A percentile compares a stretch with the other conserved stretches of the same genome.
Conservation (phyloP, 2,797 vertebrate species). For the Acanthurus tractus region DNA sequence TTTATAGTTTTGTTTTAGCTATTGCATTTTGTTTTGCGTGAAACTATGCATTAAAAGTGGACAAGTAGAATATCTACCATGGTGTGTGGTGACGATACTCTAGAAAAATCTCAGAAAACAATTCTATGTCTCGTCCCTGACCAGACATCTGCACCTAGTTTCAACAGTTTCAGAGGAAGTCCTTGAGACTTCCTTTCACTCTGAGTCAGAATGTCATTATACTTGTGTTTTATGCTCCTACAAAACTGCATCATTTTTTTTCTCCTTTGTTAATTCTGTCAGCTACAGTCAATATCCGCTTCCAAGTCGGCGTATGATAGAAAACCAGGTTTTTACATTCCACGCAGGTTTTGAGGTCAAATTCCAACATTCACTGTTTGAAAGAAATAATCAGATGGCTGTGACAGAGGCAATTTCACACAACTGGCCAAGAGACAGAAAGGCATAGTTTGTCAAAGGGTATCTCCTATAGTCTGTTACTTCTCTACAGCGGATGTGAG, state of each 20-base stretch:
- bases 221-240: conserved; percentile 13
- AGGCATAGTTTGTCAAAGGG: conserved; percentile 51
- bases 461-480: conserved; percentile 47
- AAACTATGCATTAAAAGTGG: no score
- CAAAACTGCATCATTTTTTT: background rate
- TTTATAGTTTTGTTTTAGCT: no score
- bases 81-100: no score
- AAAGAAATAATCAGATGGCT: conserved; percentile 50
- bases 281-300: background rate
- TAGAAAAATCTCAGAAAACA: background rate
- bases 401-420: conserved; percentile 42
- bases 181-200: background rate
- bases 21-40: no score
- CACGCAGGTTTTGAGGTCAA: conserved; percentile 36
- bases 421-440: conserved; percentile 36
- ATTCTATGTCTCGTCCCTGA: background rate
- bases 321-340: conserved; percentile 22
- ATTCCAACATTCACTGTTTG: conserved; percentile 33
- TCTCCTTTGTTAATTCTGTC: background rate
- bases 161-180: conserved; percentile 10
- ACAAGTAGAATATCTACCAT: no score
- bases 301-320: conserved; percentile 6
- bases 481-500: conserved; percentile 31
- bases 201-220: conserved; percentile 18
- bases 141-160: background rate